Percentiles rank a stretch among this genome's conserved stretches.
These are phyloP conservation scores for Oasisia sp. DNA, from an alignment of 2,888 invertebrate species.

Conservation along the genomic window DNA sequence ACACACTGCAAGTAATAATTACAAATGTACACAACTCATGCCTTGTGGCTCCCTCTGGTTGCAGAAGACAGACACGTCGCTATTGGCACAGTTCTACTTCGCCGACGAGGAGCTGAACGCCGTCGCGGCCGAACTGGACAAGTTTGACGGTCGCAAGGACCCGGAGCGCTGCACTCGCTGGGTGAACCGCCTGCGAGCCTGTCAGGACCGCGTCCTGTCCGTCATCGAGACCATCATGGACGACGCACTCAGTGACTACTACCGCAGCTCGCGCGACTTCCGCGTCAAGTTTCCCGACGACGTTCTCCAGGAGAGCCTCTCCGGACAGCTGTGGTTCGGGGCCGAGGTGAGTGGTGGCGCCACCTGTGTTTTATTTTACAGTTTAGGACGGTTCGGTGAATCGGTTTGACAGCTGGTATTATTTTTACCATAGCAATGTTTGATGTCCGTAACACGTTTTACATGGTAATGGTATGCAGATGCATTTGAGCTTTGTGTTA, in stretches of 20 bases:
- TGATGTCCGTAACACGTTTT: too few relatives aligned
- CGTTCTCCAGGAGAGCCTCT: conserved; percentile 95
- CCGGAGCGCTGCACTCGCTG: conserved; percentile 95
- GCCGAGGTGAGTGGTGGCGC: conserved; percentile 81
- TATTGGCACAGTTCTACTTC: conserved; percentile 96
- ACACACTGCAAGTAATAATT: background rate
- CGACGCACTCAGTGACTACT: conserved; percentile 63
- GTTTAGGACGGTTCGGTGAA: background rate
- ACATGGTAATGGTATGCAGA: too few relatives aligned
- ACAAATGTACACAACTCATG: background rate
- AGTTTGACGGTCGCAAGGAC: conserved; percentile 98
- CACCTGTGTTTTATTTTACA: background rate
- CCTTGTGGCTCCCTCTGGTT: conserved; percentile 28
- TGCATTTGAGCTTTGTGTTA: too few relatives aligned
- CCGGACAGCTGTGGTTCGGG: conserved; percentile 99
- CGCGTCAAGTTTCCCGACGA: conserved; percentile 99
- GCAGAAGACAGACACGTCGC: conserved; percentile 78
- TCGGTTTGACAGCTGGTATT: background rate
- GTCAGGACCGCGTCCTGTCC: conserved; percentile 75
- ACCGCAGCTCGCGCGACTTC: conserved; percentile 92
- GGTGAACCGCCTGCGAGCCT: conserved; percentile 86
- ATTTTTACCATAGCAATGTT: background rate
- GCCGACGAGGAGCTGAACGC: conserved; percentile 96
- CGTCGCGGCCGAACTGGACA: conserved; percentile 95
- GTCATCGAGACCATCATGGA: conserved; percentile 84